Evolutionary conservation across 92 coral and sea anemone genomes (phyloP).

Genomic region (Diadumene lineata): DNA sequence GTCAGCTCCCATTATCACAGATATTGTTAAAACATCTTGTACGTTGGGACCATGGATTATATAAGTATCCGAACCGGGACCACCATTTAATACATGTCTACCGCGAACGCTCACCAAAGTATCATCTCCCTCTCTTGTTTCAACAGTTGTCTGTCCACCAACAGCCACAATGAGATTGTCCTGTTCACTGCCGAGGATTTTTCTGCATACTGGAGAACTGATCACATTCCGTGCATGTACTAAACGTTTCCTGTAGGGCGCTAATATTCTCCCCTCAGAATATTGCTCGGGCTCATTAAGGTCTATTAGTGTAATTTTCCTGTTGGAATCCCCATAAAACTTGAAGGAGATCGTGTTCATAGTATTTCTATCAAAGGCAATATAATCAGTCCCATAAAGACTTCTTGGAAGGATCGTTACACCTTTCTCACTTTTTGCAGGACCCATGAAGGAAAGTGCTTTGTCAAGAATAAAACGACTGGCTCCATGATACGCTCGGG

Average conservation of each 20-base stretch:
- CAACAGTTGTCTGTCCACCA: slow-evolving; percentile 26
- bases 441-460: no score
- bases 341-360: no score
- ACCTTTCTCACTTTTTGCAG: no score
- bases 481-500: slow-evolving; percentile 12
- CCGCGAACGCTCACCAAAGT: slow-evolving; percentile 33
- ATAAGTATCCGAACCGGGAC: slow-evolving; percentile 24
- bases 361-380: no score
- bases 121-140: slow-evolving; percentile 25
- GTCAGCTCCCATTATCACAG: slow-evolving; percentile 21
- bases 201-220: slow-evolving; percentile 19
- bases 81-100: slow-evolving; percentile 23
- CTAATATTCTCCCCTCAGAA: no score
- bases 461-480: no score
- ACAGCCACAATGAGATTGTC: slow-evolving; percentile 22
- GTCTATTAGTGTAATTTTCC: no score
- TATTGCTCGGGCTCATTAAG: no score
- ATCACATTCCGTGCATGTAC: slow-evolving; percentile 13
- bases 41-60: slow-evolving; percentile 27
- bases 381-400: no score
- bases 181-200: slow-evolving; percentile 17
- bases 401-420: no score
- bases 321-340: no score
- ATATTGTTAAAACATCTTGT: slow-evolving; percentile 16
- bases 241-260: no score